Evolutionary conservation across 2,113 vertebrate species (phyloP), one percentile per base, ranked within the genome.

Genomic region (Passer montanus): DNA sequence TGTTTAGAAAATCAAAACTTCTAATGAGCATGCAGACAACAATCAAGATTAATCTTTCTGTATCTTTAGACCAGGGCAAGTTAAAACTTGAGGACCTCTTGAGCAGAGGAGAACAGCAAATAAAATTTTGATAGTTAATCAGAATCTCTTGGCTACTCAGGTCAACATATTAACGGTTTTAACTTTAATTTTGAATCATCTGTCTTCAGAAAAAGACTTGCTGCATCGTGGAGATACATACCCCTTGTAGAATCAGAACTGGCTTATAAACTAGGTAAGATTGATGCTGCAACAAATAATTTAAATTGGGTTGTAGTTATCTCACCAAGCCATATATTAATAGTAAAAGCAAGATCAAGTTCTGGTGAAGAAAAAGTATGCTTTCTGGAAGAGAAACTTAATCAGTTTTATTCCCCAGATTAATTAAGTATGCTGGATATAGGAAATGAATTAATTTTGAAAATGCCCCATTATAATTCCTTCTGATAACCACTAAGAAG

Each of bases 371-470:
- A 87, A 87, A 72, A 58, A 66, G 80, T 74, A 63, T 1, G 9
- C 30, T 76, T 84, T 86, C 50, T 53, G 63, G 41, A 83, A 66
- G 30, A 79, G 22, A 84, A 87, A 85, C n/a, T 72, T 85, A 93
- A 94, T 91, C 66, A 79, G 16, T 74, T 93, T 93, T 95, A 90
- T 80, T 87, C 75, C 91, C 90, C 84, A 69, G 89, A 63, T 91
- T 87, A 91, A 85, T 94, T 89, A 87, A 84, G 16, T 77, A 82
- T 94, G 58, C 67, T 95, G 63, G n/a, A 73, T 85, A 77, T 53
- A 87, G 78, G 93, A 93, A 94, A 91, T 69, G 4, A 92, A 94
- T 94, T 94, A 94, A 89, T 93, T 91, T 69, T 91, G 78, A 50
- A 94, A 91, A 91, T 79, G 72, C 30, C 90, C 55, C 30, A 59